Conservation (phyloP, 1,140 invertebrate genomes). For the Bombus picipes region DNA sequence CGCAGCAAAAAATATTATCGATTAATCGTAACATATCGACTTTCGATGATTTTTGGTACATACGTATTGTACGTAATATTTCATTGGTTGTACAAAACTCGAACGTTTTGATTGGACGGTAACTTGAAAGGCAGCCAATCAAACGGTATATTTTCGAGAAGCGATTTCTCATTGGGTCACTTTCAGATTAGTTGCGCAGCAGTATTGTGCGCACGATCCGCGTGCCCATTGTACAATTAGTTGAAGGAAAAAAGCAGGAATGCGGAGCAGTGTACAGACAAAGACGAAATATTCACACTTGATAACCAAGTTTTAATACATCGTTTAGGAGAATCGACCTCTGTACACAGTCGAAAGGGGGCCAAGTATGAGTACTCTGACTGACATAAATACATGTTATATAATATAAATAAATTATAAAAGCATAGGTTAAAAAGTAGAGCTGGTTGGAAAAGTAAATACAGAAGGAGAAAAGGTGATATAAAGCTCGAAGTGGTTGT, state of each 20-base stretch:
- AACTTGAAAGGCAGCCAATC: not conserved
- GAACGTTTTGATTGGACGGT: not conserved
- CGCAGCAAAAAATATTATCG: not conserved
- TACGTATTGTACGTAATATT: not conserved
- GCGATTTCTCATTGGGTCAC: conserved; percentile 6
- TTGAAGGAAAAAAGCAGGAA: conserved; percentile 1
- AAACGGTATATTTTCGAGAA: not conserved
- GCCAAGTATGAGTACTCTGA: not conserved
- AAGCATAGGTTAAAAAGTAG: conserved; percentile 5
- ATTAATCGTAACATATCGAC: not conserved
- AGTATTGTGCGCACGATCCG: conserved; percentile 26
- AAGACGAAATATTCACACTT: too few relatives aligned
- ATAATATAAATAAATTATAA: not conserved
- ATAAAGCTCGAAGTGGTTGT: not conserved
- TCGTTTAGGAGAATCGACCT: not conserved
- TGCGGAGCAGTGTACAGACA: not conserved
- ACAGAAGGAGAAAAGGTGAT: not conserved
- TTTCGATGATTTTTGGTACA: not conserved
- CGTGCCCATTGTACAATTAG: conserved; percentile 9
- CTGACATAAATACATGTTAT: not conserved
- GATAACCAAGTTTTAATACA: not conserved
- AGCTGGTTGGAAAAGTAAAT: not conserved
- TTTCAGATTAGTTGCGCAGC: conserved; percentile 20
- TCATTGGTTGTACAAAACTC: conserved; percentile 6
- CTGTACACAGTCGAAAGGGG: not conserved